phyloP scores from a whole-genome alignment of 92 coral and sea anemone genomes.

The Porites rus region DNA sequence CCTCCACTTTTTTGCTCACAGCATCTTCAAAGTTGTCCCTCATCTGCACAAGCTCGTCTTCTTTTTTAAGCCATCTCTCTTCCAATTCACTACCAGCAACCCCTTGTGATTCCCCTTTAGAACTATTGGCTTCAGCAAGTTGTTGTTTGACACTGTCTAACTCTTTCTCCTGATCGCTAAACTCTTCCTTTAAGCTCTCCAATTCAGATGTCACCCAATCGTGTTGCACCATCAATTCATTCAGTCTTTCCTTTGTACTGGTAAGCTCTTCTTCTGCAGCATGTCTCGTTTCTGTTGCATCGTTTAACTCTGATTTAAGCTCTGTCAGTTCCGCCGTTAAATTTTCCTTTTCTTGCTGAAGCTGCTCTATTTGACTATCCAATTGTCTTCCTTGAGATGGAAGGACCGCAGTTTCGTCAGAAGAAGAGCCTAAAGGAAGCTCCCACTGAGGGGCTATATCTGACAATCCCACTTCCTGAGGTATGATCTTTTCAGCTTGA shows the following conservation, averaged over 20 bases:
- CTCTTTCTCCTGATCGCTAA: constrained; percentile 57
- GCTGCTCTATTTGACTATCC: constrained; percentile 30
- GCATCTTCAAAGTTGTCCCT: constrained; percentile 68
- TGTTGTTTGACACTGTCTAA: constrained; percentile 40
- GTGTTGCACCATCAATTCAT: constrained; percentile 59
- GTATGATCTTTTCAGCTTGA: constrained; percentile 15
- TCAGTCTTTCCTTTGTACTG: constrained; percentile 40
- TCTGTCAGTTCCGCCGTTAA: constrained; percentile 67
- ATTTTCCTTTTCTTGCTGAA: constrained; percentile 41
- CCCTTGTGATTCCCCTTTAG: constrained; percentile 30
- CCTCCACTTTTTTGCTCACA: constrained; percentile 60
- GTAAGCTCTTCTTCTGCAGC: constrained; percentile 39
- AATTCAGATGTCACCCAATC: constrained; percentile 80
- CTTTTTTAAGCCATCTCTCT: constrained; percentile 43
- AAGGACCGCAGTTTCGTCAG: constrained; percentile 29
- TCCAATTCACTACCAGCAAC: constrained; percentile 2
- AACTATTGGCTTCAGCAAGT: constrained; percentile 24
- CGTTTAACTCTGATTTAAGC: constrained; percentile 55
- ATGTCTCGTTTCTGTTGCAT: constrained; percentile 24
- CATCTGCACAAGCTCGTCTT: constrained; percentile 50
- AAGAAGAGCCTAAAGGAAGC: constrained; percentile 13
- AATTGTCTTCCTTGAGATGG: constrained; percentile 48
- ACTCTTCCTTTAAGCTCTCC: constrained; percentile 69
- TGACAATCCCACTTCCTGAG: constrained; percentile 37
- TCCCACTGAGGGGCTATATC: constrained; percentile 45